These are phyloP conservation scores for Coryphaenoides rupestris DNA, from an alignment of 2,113 vertebrate genomes.

Conservation along the genomic window DNA sequence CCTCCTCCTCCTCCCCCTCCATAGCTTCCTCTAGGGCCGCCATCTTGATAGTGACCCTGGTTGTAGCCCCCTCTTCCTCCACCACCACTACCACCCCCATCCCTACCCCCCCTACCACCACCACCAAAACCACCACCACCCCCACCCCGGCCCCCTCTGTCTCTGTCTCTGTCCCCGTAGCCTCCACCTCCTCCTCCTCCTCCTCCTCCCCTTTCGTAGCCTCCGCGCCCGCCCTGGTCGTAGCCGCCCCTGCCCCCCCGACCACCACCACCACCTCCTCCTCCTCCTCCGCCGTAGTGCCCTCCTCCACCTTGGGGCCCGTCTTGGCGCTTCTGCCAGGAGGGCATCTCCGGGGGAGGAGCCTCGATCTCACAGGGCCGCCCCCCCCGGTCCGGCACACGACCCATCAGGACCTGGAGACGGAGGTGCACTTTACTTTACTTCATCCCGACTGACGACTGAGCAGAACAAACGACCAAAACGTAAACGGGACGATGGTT, in stretches of 20 bases:
- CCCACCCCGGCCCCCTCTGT: slow-evolving; percentile 83
- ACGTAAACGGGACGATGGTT: not conserved
- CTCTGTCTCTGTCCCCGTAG: slow-evolving; percentile 75
- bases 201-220: slow-evolving; percentile 74
- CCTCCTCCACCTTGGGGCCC: slow-evolving; percentile 77
- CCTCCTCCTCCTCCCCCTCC: slow-evolving; percentile 47
- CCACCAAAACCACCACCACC: slow-evolving; percentile 71
- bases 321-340: slow-evolving; percentile 96
- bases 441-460: too few species aligned
- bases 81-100: slow-evolving; percentile 82
- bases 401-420: slow-evolving; percentile 89
- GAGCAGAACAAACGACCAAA: not conserved
- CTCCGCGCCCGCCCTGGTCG: slow-evolving; percentile 44
- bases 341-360: slow-evolving; percentile 96
- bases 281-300: slow-evolving; percentile 66
- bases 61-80: slow-evolving; percentile 67
- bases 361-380: slow-evolving; percentile 95
- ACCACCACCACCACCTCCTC: slow-evolving; percentile 39
- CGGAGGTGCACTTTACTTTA: too few species aligned
- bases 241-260: too few species aligned
- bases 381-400: slow-evolving; percentile 94
- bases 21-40: slow-evolving; percentile 64
- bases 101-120: slow-evolving; percentile 71
- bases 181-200: slow-evolving; percentile 79
- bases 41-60: slow-evolving; percentile 70